phyloP scores from a whole-genome alignment of 2,888 invertebrate species.

The Callyntrura guangdongensis region DNA sequence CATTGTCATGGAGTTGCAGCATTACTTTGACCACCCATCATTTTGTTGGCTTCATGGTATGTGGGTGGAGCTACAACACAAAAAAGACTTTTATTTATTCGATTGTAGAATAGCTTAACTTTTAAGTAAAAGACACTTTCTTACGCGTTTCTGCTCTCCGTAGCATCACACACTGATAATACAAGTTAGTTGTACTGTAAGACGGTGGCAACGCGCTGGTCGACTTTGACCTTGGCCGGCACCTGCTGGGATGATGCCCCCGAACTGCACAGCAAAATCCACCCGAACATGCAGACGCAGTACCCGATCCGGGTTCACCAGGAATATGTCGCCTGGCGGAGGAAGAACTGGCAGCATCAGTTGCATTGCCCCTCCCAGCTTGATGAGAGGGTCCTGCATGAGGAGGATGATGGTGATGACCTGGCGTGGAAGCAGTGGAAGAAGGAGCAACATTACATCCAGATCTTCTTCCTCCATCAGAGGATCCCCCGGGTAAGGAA shows the following conservation, averaged over 20 bases:
- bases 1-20: conserved; percentile 4
- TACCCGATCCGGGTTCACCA: too few species aligned
- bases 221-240: conserved; percentile 48
- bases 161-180: conserved; percentile 38
- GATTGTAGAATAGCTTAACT: neutral
- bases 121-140: neutral
- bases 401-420: neutral
- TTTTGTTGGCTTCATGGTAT: conserved; percentile 62
- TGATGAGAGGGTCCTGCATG: neutral
- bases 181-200: conserved; percentile 55
- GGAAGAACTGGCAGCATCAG: neutral
- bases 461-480: neutral
- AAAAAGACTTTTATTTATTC: neutral
- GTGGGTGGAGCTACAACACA: conserved; percentile 70
- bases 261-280: conserved; percentile 43
- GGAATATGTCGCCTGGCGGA: conserved; percentile 1
- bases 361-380: neutral
- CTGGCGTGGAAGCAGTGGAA: too few species aligned
- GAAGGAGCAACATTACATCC: neutral
- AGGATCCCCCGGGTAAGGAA: neutral
- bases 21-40: conserved; percentile 30
- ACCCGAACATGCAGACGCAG: neutral
- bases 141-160: conserved; percentile 71
- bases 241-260: conserved; percentile 32
- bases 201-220: conserved; percentile 57